phyloP scores from a whole-genome alignment of 2,113 vertebrate genomes.

The human (Homo sapiens) region GRCh38 chr16:51598501-51599000 shows the following conservation, averaged over 20 bases:
- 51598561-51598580: not conserved
- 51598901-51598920: fast-evolving
- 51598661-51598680: not conserved
- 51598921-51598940: not conserved
- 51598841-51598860: not conserved
- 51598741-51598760: not conserved
- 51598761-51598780: not conserved
- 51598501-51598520: not conserved
- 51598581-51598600: too few species aligned
- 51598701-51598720: not conserved
- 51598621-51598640: not conserved
- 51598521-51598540: too few species aligned
- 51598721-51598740: not conserved
- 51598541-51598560: not conserved
- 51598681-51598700: not conserved
- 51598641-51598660: not conserved
- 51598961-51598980: not conserved
- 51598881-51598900: too few species aligned
- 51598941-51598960: not conserved
- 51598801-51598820: not conserved
- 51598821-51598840: not conserved
- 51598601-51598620: not conserved
- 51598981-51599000: not conserved
- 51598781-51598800: not conserved
- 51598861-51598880: not conserved